phyloP scores from a whole-genome alignment of 1,140 invertebrate genomes.

The Vollenhovia emeryi region DNA sequence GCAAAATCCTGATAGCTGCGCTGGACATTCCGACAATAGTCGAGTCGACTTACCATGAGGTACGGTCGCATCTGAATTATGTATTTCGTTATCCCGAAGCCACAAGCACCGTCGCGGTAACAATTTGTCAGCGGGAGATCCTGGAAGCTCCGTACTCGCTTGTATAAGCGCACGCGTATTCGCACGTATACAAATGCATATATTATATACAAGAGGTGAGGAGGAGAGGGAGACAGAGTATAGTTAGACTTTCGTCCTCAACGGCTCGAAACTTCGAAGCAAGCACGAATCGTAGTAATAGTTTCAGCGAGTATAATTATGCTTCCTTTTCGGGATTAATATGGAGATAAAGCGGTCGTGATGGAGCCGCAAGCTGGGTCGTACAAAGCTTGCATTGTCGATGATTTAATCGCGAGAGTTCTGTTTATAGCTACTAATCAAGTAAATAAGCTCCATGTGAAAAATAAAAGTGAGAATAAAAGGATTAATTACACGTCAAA shows the following conservation, averaged over 20 bases:
- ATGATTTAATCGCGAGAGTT: background rate
- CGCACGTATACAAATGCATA: background rate
- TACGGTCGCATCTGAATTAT: slow-evolving; percentile 63
- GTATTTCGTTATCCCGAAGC: slow-evolving; percentile 64
- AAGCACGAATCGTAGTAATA: slow-evolving; percentile 78
- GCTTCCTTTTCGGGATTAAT: slow-evolving; percentile 79
- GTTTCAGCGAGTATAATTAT: slow-evolving; percentile 81
- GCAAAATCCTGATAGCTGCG: slow-evolving; percentile 43
- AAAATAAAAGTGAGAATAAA: background rate
- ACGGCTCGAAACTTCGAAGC: slow-evolving; percentile 73
- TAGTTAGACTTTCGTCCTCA: slow-evolving; percentile 54
- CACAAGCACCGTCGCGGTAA: slow-evolving; percentile 62
- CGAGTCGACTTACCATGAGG: slow-evolving; percentile 26
- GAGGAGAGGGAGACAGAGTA: slow-evolving; percentile 3
- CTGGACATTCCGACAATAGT: slow-evolving; percentile 56
- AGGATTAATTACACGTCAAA: background rate
- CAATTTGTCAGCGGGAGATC: slow-evolving; percentile 66
- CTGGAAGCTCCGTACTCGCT: slow-evolving; percentile 5
- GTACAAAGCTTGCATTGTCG: background rate
- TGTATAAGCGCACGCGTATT: slow-evolving; percentile 21
- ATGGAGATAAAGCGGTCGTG: slow-evolving; percentile 73
- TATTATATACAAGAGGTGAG: slow-evolving; percentile 5
- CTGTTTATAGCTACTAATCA: background rate
- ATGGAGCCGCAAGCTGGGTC: background rate
- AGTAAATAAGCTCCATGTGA: background rate